A percentile compares a stretch with the other conserved stretches of the same genome.
These are phyloP conservation scores for Episyrphus balteatus DNA, from an alignment of 1,140 invertebrate genomes.

Conservation along the genomic window DNA sequence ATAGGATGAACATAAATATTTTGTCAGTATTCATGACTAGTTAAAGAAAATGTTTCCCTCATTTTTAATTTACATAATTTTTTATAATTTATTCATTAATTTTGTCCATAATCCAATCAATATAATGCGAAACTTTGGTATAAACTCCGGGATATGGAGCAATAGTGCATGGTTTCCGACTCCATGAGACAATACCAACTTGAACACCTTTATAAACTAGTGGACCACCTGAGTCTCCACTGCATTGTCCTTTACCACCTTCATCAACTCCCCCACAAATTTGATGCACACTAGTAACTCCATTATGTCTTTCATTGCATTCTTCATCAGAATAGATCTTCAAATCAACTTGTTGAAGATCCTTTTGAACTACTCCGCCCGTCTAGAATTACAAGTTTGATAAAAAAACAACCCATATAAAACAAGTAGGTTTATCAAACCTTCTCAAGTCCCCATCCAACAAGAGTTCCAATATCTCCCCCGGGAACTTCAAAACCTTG, in stretches of 20 bases:
- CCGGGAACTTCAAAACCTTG: slow-evolving; percentile 10
- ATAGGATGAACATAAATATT: no score
- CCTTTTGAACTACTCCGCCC: slow-evolving; percentile 22
- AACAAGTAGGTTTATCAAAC: slow-evolving; percentile 10
- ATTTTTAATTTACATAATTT: no score
- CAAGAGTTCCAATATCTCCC: slow-evolving; percentile 17
- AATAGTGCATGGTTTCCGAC: slow-evolving; percentile 36
- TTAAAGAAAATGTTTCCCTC: no score
- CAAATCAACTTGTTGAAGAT: slow-evolving; percentile 31
- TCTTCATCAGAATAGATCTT: slow-evolving; percentile 33
- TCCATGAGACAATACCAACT: slow-evolving; percentile 39
- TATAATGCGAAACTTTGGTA: slow-evolving; percentile 37
- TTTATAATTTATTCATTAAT: no score
- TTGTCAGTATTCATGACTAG: no score
- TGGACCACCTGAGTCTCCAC: slow-evolving; percentile 39
- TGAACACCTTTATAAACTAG: slow-evolving; percentile 26
- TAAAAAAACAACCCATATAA: neutral
- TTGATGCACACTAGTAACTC: slow-evolving; percentile 20
- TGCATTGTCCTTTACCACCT: slow-evolving; percentile 40
- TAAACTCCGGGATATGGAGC: slow-evolving; percentile 38
- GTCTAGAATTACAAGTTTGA: slow-evolving; percentile 16
- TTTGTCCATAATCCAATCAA: slow-evolving; percentile 34
- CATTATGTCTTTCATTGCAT: slow-evolving; percentile 20
- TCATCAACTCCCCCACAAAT: slow-evolving; percentile 36
- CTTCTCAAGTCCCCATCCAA: slow-evolving; percentile 31